Conservation (phyloP, 2,113 vertebrate genomes). For the Lycocorax pyrrhopterus region DNA sequence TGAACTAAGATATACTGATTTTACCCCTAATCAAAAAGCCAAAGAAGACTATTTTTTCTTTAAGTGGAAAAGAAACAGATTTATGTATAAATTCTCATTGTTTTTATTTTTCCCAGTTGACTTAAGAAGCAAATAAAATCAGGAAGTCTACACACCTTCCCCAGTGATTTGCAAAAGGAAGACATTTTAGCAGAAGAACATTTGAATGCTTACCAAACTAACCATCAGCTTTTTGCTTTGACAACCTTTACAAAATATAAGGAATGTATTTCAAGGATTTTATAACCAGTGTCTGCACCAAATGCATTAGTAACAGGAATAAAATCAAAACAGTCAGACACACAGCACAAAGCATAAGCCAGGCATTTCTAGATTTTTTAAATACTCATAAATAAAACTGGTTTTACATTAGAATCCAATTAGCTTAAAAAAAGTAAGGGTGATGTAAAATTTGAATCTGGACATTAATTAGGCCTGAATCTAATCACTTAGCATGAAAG, state of each 20-base stretch:
- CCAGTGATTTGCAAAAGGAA: neutral
- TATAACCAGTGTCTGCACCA: neutral
- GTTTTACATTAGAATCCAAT: slow-evolving; percentile 1
- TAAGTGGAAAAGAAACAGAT: neutral
- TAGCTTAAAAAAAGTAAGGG: neutral
- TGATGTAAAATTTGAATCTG: neutral
- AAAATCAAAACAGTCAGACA: slow-evolving; percentile 4
- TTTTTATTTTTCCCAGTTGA: neutral
- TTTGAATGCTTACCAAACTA: neutral
- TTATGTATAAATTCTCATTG: neutral
- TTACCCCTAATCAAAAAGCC: neutral
- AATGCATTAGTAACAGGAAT: slow-evolving; percentile 23
- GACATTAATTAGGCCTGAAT: neutral
- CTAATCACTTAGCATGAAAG: slow-evolving; percentile 7
- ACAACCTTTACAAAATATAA: neutral
- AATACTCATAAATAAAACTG: slow-evolving; percentile 2
- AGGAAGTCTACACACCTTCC: neutral
- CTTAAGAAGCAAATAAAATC: neutral
- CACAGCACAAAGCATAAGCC: neutral
- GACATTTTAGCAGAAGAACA: neutral
- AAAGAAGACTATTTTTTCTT: neutral
- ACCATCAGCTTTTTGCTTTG: slow-evolving; percentile 4
- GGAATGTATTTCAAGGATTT: slow-evolving; percentile 33
- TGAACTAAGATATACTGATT: neutral
- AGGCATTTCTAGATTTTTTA: neutral